A percentile compares a stretch with the other conserved stretches of the same genome.
These are phyloP conservation scores for Lophius americanus DNA, from an alignment of 2,797 vertebrate genomes.

Conservation along the genomic window DNA sequence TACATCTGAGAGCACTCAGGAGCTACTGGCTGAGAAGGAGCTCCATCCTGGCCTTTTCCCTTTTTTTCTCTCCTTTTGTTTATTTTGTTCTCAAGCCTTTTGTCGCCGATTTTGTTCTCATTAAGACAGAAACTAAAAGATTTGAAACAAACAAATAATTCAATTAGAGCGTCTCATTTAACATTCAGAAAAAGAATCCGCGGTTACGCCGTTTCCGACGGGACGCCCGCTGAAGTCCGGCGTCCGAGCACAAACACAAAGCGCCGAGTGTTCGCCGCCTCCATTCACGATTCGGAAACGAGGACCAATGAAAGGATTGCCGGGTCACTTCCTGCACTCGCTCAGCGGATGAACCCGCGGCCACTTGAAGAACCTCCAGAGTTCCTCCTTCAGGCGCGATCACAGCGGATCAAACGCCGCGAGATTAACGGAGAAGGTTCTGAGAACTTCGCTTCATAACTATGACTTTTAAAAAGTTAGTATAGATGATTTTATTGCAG, in stretches of 20 bases:
- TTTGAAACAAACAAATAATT: background rate
- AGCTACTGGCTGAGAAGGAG: conserved; percentile 66
- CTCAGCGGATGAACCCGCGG: too few relatives aligned
- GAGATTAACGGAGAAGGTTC: too few relatives aligned
- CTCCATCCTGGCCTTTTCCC: conserved; percentile 28
- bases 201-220: conserved; percentile 46
- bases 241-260: conserved; percentile 50
- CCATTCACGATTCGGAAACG: conserved; percentile 53
- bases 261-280: conserved; percentile 42
- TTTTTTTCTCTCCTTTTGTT: too few relatives aligned
- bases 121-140: conserved; percentile 18
- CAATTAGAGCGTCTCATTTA: conserved; percentile 32
- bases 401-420: background rate
- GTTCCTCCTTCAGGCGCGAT: conserved; percentile 19
- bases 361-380: conserved; percentile 31
- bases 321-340: conserved; percentile 58
- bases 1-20: conserved; percentile 80
- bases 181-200: conserved; percentile 14
- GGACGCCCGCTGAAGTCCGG: conserved; percentile 25
- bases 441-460: too few relatives aligned
- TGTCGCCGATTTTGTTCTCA: conserved; percentile 2
- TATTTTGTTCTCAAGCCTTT: conserved; percentile 10
- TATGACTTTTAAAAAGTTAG: too few relatives aligned
- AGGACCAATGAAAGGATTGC: conserved; percentile 52
- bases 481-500: too few relatives aligned